phyloP scores from a whole-genome alignment of 2,113 vertebrate species.

The Montifringilla adamsi region DNA sequence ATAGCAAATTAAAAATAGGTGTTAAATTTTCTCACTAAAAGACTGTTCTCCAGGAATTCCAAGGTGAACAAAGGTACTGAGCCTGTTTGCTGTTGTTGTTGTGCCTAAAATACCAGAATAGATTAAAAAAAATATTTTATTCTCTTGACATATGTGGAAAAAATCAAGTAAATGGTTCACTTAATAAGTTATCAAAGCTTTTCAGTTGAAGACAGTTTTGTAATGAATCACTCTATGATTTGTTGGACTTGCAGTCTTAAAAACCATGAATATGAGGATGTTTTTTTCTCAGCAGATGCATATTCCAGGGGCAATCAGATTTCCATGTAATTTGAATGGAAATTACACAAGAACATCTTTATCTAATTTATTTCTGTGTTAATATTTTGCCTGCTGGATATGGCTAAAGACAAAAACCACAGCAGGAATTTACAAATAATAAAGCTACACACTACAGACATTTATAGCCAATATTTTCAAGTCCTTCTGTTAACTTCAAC shows the following conservation, averaged over 20 bases:
- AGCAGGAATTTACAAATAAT: not conserved
- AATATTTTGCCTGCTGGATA: constrained; percentile 20
- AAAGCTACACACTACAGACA: not conserved
- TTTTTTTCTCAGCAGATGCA: not conserved
- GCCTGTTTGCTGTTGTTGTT: not conserved
- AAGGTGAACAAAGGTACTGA: not conserved
- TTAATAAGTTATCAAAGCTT: constrained; percentile 22
- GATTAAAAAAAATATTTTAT: not conserved
- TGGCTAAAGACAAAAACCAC: not conserved
- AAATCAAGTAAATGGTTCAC: not conserved
- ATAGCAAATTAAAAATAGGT: not conserved
- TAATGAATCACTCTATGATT: not conserved
- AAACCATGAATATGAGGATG: not conserved
- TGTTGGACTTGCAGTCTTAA: constrained; percentile 2
- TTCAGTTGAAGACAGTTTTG: not conserved
- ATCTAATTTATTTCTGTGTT: constrained; percentile 31
- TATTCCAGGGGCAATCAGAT: not conserved
- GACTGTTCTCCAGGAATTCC: not conserved
- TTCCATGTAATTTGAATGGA: constrained; percentile 24
- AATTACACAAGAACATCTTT: not conserved
- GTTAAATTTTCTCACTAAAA: not conserved
- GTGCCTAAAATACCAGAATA: not conserved
- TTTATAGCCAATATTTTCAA: not conserved
- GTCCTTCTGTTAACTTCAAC: not conserved
- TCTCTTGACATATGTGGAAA: not conserved